phyloP scores from a whole-genome alignment of 1,140 invertebrate genomes.

The Brachionus rotundiformis region DNA sequence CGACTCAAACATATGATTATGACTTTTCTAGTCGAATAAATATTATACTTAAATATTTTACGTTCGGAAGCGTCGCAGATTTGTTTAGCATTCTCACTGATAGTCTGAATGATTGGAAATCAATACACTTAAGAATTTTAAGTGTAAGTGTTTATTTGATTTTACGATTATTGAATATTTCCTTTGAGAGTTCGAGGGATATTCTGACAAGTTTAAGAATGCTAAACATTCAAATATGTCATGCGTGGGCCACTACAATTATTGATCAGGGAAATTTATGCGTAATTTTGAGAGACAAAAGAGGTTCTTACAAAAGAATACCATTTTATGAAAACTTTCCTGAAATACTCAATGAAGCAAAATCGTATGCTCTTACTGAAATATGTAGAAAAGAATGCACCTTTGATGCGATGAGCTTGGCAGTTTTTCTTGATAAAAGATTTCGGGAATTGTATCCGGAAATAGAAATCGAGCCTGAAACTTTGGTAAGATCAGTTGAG shows the following conservation, averaged over 20 bases:
- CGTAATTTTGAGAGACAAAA: no score
- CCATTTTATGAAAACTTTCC: no score
- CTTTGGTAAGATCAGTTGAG: background rate
- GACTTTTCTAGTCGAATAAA: background rate
- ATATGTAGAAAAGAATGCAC: no score
- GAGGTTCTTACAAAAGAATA: conserved; percentile 36
- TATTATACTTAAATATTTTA: background rate
- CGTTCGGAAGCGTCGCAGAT: background rate
- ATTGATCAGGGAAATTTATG: no score
- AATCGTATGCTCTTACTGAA: no score
- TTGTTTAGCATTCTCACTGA: conserved; percentile 5
- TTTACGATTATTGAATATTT: no score
- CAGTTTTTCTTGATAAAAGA: background rate
- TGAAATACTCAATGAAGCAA: no score
- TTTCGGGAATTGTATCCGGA: background rate
- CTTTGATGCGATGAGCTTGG: no score
- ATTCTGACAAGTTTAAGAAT: no score
- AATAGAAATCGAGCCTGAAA: conserved; percentile 10
- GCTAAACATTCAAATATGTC: no score
- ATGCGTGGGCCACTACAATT: no score
- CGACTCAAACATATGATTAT: background rate
- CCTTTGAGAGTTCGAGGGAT: no score
- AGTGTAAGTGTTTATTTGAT: conserved; percentile 56
- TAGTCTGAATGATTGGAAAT: conserved; percentile 11
- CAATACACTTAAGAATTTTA: conserved; percentile 58